Evolutionary conservation across 2,113 vertebrate genomes (phyloP).

Genomic region (Zingel zingel): DNA sequence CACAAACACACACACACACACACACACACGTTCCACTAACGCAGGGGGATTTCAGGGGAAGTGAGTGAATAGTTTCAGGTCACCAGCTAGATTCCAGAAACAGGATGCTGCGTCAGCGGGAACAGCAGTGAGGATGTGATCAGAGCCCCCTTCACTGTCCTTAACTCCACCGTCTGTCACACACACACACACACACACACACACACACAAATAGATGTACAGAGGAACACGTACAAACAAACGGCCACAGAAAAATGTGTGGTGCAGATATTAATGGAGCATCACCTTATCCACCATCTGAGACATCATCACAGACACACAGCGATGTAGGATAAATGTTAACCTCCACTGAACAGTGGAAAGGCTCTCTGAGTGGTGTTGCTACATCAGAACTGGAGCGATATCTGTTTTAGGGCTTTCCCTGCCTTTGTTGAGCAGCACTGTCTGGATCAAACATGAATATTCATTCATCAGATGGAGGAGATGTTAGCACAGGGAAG

Average conservation of each 20-base stretch:
- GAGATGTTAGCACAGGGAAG: conserved; percentile 82
- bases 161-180: conserved; percentile 60
- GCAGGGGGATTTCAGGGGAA: conserved; percentile 77
- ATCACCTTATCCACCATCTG: neutral
- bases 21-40: conserved; percentile 56
- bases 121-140: conserved; percentile 72
- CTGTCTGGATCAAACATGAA: conserved; percentile 81
- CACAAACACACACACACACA: conserved; percentile 3
- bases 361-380: conserved; percentile 41
- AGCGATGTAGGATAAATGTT: neutral
- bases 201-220: conserved; percentile 20
- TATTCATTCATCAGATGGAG: conserved; percentile 80
- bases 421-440: conserved; percentile 70
- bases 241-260: neutral
- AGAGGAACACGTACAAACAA: neutral
- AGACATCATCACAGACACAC: neutral
- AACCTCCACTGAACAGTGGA: conserved; percentile 2
- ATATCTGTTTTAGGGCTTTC: conserved; percentile 69
- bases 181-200: conserved; percentile 18
- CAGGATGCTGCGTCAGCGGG: conserved; percentile 78
- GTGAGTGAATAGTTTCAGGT: conserved; percentile 80
- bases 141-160: conserved; percentile 69
- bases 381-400: conserved; percentile 53
- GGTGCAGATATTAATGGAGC: conserved; percentile 6
- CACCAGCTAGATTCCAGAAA: conserved; percentile 75